phyloP scores from a whole-genome alignment of 2,113 vertebrate species.

The Toxostoma redivivum region DNA sequence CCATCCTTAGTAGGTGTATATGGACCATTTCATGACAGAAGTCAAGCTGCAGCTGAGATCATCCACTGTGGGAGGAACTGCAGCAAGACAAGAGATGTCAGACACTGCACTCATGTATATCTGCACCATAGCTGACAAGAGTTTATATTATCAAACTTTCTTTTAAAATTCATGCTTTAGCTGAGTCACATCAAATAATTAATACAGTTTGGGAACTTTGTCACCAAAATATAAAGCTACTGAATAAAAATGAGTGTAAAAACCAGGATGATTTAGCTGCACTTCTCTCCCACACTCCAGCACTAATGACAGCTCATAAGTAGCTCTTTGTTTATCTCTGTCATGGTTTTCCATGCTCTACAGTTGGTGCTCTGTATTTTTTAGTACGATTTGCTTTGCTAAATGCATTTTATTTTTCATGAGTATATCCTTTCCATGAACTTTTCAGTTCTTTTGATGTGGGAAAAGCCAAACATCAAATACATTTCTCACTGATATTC shows the following conservation, averaged over 20 bases:
- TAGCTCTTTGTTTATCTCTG: conserved; percentile 10
- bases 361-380: neutral
- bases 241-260: neutral
- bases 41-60: neutral
- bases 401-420: neutral
- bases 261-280: neutral
- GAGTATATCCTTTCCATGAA: neutral
- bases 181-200: neutral
- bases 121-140: neutral
- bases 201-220: neutral
- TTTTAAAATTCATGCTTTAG: neutral
- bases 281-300: neutral
- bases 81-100: neutral
- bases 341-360: neutral
- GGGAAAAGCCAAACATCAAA: neutral
- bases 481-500: neutral
- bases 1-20: neutral
- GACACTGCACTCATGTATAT: neutral
- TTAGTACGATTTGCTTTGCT: neutral
- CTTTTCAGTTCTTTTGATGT: neutral
- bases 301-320: neutral
- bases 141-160: neutral
- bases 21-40: neutral
- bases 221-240: neutral
- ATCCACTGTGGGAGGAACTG: neutral